A percentile compares a stretch with the other conserved stretches of the same genome.
phyloP scores from a whole-genome alignment of 2,888 invertebrate genomes.

The Cryptocephalus moraei region DNA sequence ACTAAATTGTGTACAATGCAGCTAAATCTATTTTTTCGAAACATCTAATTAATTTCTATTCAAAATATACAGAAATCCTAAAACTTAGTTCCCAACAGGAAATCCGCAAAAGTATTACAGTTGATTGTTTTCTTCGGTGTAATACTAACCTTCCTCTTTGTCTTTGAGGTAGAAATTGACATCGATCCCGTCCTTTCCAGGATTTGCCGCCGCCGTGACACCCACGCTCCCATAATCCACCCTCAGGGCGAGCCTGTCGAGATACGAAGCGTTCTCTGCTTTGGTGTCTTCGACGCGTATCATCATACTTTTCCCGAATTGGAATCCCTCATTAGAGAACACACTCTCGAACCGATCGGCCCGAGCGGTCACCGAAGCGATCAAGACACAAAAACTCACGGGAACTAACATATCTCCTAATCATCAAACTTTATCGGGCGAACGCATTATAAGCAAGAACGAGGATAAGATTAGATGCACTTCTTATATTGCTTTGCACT shows the following conservation, averaged over 20 bases:
- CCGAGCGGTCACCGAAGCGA: not conserved
- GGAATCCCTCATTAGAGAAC: not conserved
- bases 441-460: slow-evolving; percentile 19
- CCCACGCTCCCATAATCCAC: slow-evolving; percentile 46
- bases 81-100: no score
- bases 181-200: slow-evolving; percentile 40
- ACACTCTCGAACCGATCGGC: not conserved
- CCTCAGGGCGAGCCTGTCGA: slow-evolving; percentile 44
- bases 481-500: slow-evolving; percentile 30
- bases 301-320: not conserved
- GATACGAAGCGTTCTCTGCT: slow-evolving; percentile 32
- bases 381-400: not conserved
- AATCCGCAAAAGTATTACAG: no score
- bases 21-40: no score
- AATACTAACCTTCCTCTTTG: slow-evolving; percentile 22
- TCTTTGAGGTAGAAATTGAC: slow-evolving; percentile 17
- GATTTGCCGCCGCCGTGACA: slow-evolving; percentile 42
- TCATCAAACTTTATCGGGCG: slow-evolving; percentile 16
- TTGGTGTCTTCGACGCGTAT: slow-evolving; percentile 25
- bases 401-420: not conserved
- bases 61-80: no score
- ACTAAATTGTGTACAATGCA: no score
- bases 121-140: not conserved
- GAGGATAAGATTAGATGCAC: not conserved
- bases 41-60: no score